phyloP scores from a whole-genome alignment of 1,140 invertebrate genomes.

The Anastrepha ludens region DNA sequence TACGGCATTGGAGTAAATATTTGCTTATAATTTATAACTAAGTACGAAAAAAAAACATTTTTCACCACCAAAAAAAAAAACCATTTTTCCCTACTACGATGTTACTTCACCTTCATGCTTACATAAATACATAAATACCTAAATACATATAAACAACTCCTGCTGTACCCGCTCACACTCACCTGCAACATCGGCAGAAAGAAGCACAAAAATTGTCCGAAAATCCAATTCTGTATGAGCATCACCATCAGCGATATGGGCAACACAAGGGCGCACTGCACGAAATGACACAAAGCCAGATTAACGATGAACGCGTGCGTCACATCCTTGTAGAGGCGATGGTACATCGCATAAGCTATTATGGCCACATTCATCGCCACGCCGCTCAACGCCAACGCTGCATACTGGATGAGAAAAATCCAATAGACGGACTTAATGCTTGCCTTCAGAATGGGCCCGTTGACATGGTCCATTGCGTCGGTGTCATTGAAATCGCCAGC shows the following conservation, averaged over 20 bases:
- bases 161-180: slow-evolving; percentile 61
- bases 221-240: slow-evolving; percentile 84
- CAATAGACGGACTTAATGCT: slow-evolving; percentile 78
- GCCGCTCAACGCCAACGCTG: slow-evolving; percentile 77
- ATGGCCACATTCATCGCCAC: slow-evolving; percentile 78
- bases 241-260: slow-evolving; percentile 82
- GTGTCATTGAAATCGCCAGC: slow-evolving; percentile 66
- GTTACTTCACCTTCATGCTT: no score
- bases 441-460: slow-evolving; percentile 69
- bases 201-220: slow-evolving; percentile 84
- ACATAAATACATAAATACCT: no score
- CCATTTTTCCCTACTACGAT: no score
- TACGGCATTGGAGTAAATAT: no score
- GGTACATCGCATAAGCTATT: slow-evolving; percentile 78
- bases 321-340: slow-evolving; percentile 79
- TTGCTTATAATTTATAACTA: no score
- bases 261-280: slow-evolving; percentile 81
- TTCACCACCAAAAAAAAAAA: no score
- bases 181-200: slow-evolving; percentile 85
- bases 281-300: slow-evolving; percentile 80
- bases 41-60: no score
- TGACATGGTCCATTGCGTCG: slow-evolving; percentile 65
- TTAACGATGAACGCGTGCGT: slow-evolving; percentile 82
- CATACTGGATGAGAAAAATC: slow-evolving; percentile 81
- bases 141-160: no score